Evolutionary conservation across 2,797 vertebrate species (phyloP).

Genomic region (Sciaenops ocellatus): DNA sequence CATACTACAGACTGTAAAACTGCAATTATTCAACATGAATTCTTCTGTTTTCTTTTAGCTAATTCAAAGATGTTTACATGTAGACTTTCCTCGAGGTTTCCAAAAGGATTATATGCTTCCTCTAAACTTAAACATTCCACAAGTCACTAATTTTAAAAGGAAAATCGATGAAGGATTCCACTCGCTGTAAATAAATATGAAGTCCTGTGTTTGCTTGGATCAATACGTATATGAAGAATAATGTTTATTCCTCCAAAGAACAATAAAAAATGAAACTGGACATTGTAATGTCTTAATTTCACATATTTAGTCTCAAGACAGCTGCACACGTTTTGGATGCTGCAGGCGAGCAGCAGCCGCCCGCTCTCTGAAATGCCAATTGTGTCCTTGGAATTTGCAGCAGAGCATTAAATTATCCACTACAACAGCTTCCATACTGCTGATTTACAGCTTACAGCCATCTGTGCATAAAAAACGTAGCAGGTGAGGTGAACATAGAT

Average conservation of each 20-base stretch:
- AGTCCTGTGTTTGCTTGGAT: not conserved
- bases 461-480: constrained; percentile 29
- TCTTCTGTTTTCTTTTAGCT: not conserved
- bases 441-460: constrained; percentile 33
- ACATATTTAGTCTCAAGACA: not conserved
- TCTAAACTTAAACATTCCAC: not conserved
- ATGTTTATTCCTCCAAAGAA: not conserved
- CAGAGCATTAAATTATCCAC: constrained; percentile 38
- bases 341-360: constrained; percentile 7
- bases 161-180: not conserved
- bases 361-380: constrained; percentile 5
- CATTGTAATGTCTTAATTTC: not conserved
- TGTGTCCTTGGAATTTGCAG: constrained; percentile 49
- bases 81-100: not conserved
- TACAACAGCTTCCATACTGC: constrained; percentile 25
- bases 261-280: not conserved
- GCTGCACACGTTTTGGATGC: constrained; percentile 32
- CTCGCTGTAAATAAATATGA: not conserved
- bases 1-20: not conserved
- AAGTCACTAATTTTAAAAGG: not conserved
- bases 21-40: not conserved
- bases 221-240: not conserved
- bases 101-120: not conserved
- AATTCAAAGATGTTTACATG: not conserved
- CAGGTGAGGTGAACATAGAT: constrained; percentile 12